These are phyloP conservation scores for Brachionus rubens DNA, from an alignment of 1,140 invertebrate species.

Conservation along the genomic window DNA sequence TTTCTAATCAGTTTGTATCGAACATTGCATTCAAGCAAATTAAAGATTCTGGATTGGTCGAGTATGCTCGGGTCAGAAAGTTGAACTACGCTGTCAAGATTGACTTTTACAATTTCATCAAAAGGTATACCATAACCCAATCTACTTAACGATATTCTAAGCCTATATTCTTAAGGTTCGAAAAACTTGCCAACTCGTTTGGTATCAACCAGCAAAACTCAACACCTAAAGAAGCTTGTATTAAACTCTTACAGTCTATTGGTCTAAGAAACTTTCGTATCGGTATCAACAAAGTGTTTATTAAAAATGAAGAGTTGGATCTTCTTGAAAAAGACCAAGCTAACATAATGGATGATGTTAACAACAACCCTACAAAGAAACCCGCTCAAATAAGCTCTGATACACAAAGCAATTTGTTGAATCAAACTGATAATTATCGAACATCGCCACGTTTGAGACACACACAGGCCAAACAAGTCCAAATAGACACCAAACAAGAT, in stretches of 20 bases:
- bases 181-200: not conserved
- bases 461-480: not conserved
- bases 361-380: not conserved
- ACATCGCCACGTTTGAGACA: slow-evolving; percentile 1
- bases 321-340: slow-evolving; percentile 30
- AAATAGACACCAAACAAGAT: slow-evolving; percentile 9
- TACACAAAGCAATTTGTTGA: not conserved
- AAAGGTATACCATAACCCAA: not conserved
- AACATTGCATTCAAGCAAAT: slow-evolving; percentile 74
- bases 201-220: not conserved
- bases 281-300: slow-evolving; percentile 26
- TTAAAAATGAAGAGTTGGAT: slow-evolving; percentile 38
- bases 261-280: slow-evolving; percentile 24
- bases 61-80: slow-evolving; percentile 90
- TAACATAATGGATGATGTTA: not conserved
- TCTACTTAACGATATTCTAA: not conserved
- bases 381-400: not conserved
- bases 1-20: slow-evolving; percentile 39
- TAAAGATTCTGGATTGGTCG: slow-evolving; percentile 99
- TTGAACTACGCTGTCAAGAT: slow-evolving; percentile 77
- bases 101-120: slow-evolving; percentile 15
- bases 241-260: not conserved
- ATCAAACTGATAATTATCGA: slow-evolving; percentile 25
- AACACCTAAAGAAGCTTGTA: slow-evolving; percentile 27
- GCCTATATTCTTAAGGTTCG: not conserved